Percentiles rank a stretch among this genome's conserved stretches.
phyloP scores from a whole-genome alignment of 2,113 vertebrate genomes.

The Sinocyclocheilus anophthalmus region DNA sequence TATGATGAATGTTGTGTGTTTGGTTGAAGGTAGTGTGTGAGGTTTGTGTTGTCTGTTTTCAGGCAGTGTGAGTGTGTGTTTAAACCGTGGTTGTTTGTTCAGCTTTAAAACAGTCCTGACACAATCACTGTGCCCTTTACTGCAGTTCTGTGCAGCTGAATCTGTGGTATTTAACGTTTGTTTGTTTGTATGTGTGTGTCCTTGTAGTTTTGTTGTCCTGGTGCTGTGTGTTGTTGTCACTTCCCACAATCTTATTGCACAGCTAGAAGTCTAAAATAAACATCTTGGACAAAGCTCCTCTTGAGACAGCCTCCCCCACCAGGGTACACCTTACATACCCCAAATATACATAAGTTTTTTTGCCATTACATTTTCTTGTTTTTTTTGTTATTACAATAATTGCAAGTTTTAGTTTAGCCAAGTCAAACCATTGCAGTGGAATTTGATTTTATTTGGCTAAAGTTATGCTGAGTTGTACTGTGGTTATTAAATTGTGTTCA shows the following conservation, averaged over 20 bases:
- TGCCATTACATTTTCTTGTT: too few species aligned
- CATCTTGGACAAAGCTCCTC: neutral
- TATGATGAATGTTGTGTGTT: constrained; percentile 47
- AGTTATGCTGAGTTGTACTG: neutral
- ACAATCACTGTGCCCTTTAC: constrained; percentile 53
- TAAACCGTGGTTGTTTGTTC: constrained; percentile 63
- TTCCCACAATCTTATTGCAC: too few species aligned
- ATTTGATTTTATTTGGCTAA: too few species aligned
- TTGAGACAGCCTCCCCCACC: too few species aligned
- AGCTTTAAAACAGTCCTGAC: constrained; percentile 70
- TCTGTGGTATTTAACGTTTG: constrained; percentile 57
- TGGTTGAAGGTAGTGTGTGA: constrained; percentile 18
- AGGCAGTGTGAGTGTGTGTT: constrained; percentile 31
- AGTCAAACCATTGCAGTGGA: too few species aligned
- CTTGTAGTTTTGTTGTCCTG: too few species aligned
- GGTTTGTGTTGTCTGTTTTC: constrained; percentile 28
- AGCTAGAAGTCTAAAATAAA: too few species aligned
- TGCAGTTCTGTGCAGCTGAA: constrained; percentile 42
- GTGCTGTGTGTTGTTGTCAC: too few species aligned
- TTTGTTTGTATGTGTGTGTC: constrained; percentile 51
- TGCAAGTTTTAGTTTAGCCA: too few species aligned
- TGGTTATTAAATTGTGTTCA: neutral
- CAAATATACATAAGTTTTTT: too few species aligned
- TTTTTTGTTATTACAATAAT: too few species aligned
- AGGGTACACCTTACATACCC: too few species aligned